Evolutionary conservation across 2,113 vertebrate species (phyloP), one percentile per base, ranked within the genome.

Genomic region (Ochotona curzoniae): DNA sequence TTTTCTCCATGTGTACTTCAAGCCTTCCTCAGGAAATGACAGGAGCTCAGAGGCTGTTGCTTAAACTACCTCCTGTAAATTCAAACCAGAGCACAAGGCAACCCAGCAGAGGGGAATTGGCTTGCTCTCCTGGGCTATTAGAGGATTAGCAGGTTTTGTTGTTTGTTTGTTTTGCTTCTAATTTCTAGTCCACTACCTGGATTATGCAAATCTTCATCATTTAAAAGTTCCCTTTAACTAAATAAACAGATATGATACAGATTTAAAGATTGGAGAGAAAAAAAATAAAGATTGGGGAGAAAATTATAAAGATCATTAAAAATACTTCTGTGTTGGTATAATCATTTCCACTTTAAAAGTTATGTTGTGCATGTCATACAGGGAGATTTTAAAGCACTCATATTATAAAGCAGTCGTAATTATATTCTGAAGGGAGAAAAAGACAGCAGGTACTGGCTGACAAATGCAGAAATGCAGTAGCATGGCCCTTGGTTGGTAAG

Each of bases 401-500:
- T n/a, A n/a, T n/a, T n/a, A n/a, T n/a, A n/a, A 1, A 32, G n/a
- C 57, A 23, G 15, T 57, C 18, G 2, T 57, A 57, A 57, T 57
- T 57, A 57, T 57, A 57, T 91, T 90, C n/a, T 90, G 81, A 84
- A 89, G 70, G 51, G 8, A 93, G 73, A 93, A 95, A 95, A 92
- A 89, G 12, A 25, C 0, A 49, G 32, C 32, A 47, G 5, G 60
- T 69, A 84, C 35, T 57, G 28, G 80, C 54, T 1, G 35, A 74
- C 21, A 95, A 57, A 88, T 71, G 9, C 51, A 47, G 13, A 95
- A 51, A 88, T 71, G 9, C 51, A 47, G 13, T 73, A 15, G 23
- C 32, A 10, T 38, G 12, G 44, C 90, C 76, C 74, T 61, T 80
- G 25, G 25, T 85, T 91, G 66, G 25, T 87, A 66, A 83, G n/a